Evolutionary conservation across 2,888 invertebrate genomes (phyloP), one percentile per base, ranked within the genome.

Genomic region (Tyria jacobaeae): DNA sequence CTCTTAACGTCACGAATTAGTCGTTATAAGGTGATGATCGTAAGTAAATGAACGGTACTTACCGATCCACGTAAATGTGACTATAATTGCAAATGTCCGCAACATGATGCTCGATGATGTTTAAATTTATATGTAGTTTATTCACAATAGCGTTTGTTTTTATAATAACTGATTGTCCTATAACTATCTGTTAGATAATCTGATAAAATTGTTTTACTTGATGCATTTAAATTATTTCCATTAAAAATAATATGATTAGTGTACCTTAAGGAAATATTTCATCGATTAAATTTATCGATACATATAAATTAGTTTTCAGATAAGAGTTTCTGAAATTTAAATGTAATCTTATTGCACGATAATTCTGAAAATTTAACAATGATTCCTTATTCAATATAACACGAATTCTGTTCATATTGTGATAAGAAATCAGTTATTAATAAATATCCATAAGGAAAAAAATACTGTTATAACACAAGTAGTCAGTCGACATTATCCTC

Each of bases 11-110:
- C 27, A 31, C 7, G 7, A 31, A 31, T 31, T 7, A 7, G 27
- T 31, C 27, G 2, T 31, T 31, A 4, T 4, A 7, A 0, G 27
- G 27, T 31, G 27, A 31, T 31, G 27, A 31, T 49, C 25, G 4
- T 27, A 25, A 0, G 74, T 76, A 47, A 66, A 76, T 72, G 48
- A 27, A 57, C 27, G 7, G 41, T 0, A 3, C 75, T 76, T 75
- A 85, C 85, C 79, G 39, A 64, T 31, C 27, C 4, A 52, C 12
- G 76, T 64, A 27, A 75, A 68, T 14, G 62, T 58, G 15, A 78
- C 59, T 48, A 76, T 41, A 21, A 80, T 50, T 37, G 66, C 47
- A 12, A 79, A 55, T 48, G 71, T 73, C 27, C n/a, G n/a, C n/a
- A 74, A 69, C 71, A 75, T 75, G 3, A 53, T 68, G 51, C 31